phyloP scores from a whole-genome alignment of 2,888 invertebrate species.

The Drosophila kuntzei region DNA sequence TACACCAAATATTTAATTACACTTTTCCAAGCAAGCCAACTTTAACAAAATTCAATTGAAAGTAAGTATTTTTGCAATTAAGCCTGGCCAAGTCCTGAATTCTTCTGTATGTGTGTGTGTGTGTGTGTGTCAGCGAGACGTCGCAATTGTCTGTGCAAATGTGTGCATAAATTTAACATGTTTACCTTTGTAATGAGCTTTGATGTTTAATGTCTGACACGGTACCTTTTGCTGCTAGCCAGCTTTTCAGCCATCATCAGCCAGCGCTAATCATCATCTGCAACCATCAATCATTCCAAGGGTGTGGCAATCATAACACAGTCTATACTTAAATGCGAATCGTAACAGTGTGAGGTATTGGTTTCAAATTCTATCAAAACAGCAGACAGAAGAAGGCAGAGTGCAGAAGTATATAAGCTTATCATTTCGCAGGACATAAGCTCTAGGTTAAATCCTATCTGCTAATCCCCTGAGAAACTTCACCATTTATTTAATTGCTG shows the following conservation, averaged over 20 bases:
- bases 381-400: not conserved
- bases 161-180: slow-evolving; percentile 51
- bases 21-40: not conserved
- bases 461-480: not conserved
- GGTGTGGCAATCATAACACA: slow-evolving; percentile 14
- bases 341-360: not conserved
- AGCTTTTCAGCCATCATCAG: slow-evolving; percentile 2
- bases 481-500: not conserved
- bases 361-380: not conserved
- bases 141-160: slow-evolving; percentile 35
- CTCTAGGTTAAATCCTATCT: not conserved
- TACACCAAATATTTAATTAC: slow-evolving; percentile 2
- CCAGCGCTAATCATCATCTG: slow-evolving; percentile 20
- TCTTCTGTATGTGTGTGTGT: not conserved
- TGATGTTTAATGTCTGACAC: slow-evolving; percentile 29
- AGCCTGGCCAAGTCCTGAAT: not conserved
- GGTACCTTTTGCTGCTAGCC: not conserved
- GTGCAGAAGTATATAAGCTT: not conserved
- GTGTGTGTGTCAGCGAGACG: not conserved
- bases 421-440: not conserved
- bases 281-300: slow-evolving; percentile 47
- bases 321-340: slow-evolving; percentile 11
- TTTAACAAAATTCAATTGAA: slow-evolving; percentile 5
- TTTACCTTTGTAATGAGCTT: slow-evolving; percentile 59
- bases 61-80: not conserved